Percentiles rank a stretch among this genome's conserved stretches.
phyloP scores from a whole-genome alignment of 2,113 vertebrate species.

The Spilogale gracilis region DNA sequence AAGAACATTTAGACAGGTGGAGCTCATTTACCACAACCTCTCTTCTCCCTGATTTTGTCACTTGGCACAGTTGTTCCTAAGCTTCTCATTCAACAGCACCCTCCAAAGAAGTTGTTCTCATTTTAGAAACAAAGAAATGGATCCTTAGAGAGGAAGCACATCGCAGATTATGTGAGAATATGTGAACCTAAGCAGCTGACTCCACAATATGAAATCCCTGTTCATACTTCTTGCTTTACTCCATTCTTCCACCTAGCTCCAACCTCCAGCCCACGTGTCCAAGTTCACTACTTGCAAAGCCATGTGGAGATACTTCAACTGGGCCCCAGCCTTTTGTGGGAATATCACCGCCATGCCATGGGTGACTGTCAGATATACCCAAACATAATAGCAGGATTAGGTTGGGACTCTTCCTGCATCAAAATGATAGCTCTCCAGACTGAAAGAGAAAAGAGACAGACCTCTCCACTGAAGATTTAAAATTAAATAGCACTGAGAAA shows the following conservation, averaged over 20 bases:
- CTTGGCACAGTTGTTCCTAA: background rate
- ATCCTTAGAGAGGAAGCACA: background rate
- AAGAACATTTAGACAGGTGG: background rate
- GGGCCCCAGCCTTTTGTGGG: background rate
- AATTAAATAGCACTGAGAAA: background rate
- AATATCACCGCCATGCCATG: rapidly evolving
- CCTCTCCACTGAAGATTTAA: background rate
- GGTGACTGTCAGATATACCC: background rate
- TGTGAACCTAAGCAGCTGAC: background rate
- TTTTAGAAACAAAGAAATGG: background rate
- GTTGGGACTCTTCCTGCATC: background rate
- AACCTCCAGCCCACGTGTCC: background rate
- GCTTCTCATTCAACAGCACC: background rate
- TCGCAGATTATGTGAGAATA: background rate
- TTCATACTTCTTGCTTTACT: background rate
- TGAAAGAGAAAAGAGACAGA: background rate
- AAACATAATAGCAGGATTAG: background rate
- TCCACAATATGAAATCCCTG: background rate
- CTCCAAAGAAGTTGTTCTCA: background rate
- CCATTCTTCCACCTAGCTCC: background rate
- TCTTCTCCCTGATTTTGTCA: background rate
- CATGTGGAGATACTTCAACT: background rate
- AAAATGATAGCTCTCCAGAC: background rate
- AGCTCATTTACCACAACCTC: background rate
- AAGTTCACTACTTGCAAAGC: background rate